phyloP scores from a whole-genome alignment of 2,888 invertebrate species.

The Parnassius smintheus region DNA sequence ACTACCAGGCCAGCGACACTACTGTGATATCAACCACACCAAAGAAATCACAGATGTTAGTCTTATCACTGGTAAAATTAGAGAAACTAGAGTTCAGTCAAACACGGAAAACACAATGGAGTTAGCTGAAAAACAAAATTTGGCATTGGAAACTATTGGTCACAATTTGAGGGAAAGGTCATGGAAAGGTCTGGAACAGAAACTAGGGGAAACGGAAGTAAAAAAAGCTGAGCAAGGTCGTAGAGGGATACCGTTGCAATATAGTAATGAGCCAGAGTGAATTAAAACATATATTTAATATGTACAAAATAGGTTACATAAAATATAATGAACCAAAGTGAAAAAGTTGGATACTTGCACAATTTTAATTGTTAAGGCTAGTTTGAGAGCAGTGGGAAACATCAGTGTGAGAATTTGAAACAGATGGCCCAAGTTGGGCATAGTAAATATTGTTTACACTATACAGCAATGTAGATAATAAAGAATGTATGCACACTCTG shows the following conservation, averaged over 20 bases:
- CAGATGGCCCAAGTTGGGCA: no score
- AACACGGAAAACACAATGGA: constrained; percentile 54
- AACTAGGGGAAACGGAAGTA: constrained; percentile 87
- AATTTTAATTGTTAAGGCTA: no score
- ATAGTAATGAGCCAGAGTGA: constrained; percentile 80
- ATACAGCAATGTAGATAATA: no score
- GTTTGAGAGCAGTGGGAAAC: no score
- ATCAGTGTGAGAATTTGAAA: no score
- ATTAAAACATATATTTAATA: constrained; percentile 37
- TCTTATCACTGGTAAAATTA: constrained; percentile 86
- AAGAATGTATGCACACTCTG: no score
- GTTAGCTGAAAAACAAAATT: constrained; percentile 71
- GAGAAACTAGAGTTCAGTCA: constrained; percentile 67
- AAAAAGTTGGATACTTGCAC: neutral
- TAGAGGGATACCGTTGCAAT: constrained; percentile 87
- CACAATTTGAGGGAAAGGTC: constrained; percentile 85
- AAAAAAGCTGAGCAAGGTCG: constrained; percentile 86
- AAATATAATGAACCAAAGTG: constrained; percentile 15
- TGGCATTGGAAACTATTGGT: constrained; percentile 80
- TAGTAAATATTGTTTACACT: no score
- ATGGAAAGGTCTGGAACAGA: constrained; percentile 94
- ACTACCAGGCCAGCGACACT: constrained; percentile 82
- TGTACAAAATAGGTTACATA: constrained; percentile 40
- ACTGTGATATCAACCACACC: constrained; percentile 66
- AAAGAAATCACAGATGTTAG: constrained; percentile 84